Evolutionary conservation across 1,140 invertebrate species (phyloP), one percentile per base, ranked within the genome.

Genomic region (Cepaea nemoralis): DNA sequence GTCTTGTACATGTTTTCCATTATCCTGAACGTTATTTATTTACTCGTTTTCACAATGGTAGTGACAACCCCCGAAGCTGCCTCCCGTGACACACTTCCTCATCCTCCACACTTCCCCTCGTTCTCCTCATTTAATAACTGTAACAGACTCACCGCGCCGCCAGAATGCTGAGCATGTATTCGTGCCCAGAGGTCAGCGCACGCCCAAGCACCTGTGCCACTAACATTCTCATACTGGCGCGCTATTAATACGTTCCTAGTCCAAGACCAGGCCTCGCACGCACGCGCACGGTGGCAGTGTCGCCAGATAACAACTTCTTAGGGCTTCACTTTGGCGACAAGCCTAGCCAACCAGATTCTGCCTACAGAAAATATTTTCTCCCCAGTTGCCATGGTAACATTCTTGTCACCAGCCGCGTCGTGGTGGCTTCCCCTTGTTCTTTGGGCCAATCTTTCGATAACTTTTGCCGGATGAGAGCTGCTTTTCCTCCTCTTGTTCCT

Each of bases 331-430:
- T 63, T 42, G 24, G 35, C 63, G 3, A 42, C 77, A 66, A 37
- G 45, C 27, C 75, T n/a, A 79, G 75, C 77, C 77, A 79, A 79
- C 77, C 77, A 79, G 77, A 31, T 37, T 45, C 77, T 55, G 59
- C 10, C 39, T 69, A 45, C 37, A 66, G 59, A 22, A 55, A 69
- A 10, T 67, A 33, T 69, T 42, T 33, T 27, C 27, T 12, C 27
- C 42, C 6, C 3, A 22, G 77, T 79, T 79, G 42, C 77, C 77
- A 79, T 79, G 63, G 63, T 42, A 69, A 79, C 66, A 19, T 31
- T 40, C 59, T 42, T 79, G 77, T 79, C 77, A 79, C 77, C 77
- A 79, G 77, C 77, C 31, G 24, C 66, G 77, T 35, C 63, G 77
- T 45, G 1, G 40, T 22, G 42, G 22, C n/a, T 8, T 40, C 69